These are phyloP conservation scores for Phoxinus dragarum DNA, from an alignment of 2,797 vertebrate species.

Conservation along the genomic window DNA sequence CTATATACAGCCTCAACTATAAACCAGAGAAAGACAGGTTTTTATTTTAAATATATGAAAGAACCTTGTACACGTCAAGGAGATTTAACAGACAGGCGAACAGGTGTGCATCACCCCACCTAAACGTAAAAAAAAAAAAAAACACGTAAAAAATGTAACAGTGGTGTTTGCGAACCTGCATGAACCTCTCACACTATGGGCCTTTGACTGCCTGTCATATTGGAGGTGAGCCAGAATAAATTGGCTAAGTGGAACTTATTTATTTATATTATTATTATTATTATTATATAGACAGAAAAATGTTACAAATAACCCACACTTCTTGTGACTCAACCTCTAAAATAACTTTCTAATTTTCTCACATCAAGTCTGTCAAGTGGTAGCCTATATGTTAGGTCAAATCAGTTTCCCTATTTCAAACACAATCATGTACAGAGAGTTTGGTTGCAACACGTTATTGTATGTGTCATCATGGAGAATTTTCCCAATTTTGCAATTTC, in stretches of 20 bases:
- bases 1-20: not conserved
- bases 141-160: not conserved
- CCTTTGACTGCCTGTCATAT: constrained; percentile 12
- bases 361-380: not conserved
- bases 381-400: not conserved
- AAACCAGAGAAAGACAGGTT: not conserved
- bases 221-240: constrained; percentile 13
- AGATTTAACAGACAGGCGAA: constrained; percentile 2
- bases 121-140: not conserved
- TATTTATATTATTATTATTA: too few species aligned
- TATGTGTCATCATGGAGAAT: not conserved
- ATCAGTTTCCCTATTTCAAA: constrained; percentile 1
- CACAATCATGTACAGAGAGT: too few species aligned
- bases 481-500: constrained; percentile 27
- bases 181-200: constrained; percentile 30
- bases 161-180: constrained; percentile 21
- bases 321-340: not conserved
- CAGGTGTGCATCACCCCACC: constrained; percentile 29
- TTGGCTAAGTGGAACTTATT: not conserved
- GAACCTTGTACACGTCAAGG: not conserved
- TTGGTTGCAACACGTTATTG: not conserved
- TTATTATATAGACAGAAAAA: not conserved
- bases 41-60: constrained; percentile 5
- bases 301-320: not conserved
- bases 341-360: not conserved